phyloP scores from a whole-genome alignment of 2,113 vertebrate species.

The Pithys albifrons region DNA sequence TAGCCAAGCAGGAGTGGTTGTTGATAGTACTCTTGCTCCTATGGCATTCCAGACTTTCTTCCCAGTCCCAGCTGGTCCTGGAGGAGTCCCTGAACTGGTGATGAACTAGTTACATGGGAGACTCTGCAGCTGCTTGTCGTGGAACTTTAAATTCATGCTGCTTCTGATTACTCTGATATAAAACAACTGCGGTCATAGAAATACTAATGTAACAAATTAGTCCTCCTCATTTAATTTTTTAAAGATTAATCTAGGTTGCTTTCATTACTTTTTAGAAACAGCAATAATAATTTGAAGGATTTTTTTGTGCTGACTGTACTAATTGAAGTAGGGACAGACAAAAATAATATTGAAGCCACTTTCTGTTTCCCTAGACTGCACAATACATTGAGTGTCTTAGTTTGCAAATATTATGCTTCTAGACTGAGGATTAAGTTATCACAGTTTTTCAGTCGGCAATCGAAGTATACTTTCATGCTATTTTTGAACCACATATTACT shows the following conservation, averaged over 20 bases:
- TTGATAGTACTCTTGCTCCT: not conserved
- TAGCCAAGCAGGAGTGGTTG: not conserved
- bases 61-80: not conserved
- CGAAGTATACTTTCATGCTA: slow-evolving; percentile 25
- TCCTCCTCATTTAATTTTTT: not conserved
- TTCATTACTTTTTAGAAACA: not conserved
- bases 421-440: not conserved
- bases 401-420: slow-evolving; percentile 41
- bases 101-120: not conserved
- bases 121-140: not conserved
- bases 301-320: not conserved
- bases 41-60: not conserved
- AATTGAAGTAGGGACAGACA: not conserved
- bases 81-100: not conserved
- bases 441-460: slow-evolving; percentile 2
- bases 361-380: slow-evolving; percentile 32
- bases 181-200: not conserved
- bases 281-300: not conserved
- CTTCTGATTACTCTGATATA: not conserved
- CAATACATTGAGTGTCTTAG: not conserved
- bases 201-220: not conserved
- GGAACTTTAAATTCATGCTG: not conserved
- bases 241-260: not conserved
- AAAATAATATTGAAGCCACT: slow-evolving; percentile 5
- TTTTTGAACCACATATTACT: slow-evolving; percentile 8